Evolutionary conservation across 2,113 vertebrate genomes (phyloP), one percentile per base, ranked within the genome.

Genomic region (Myanophis thanlyinensis): DNA sequence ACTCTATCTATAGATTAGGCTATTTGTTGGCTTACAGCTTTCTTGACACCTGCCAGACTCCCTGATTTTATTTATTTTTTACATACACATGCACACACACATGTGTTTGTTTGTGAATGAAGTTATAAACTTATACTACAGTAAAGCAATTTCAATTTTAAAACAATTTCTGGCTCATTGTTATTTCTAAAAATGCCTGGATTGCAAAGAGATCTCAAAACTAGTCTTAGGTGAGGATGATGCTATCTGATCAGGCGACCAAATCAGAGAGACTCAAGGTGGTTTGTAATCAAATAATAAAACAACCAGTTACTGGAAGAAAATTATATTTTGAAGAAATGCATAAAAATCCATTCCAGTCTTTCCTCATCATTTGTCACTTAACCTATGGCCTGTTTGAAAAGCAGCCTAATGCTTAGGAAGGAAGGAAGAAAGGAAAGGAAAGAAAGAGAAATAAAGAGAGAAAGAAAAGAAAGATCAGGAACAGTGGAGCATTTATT

Each of bases 381-480:
- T 67, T 67, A 73, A 13, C 62, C 13, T 18, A 73, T 7, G 62
- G 67, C 67, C 27, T 62, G 59, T 62, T n/a, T 62, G 59, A 62
- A 62, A 62, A 62, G 3, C 59, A 59, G 23, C 22, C 54, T 67
- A 67, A 67, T 59, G 12, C 12, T 67, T 67, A 10, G 54, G 8
- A 27, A 54, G 4, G 7, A 5, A 11, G 3, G 7, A 1, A 11
- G 27, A 0, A 62, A 1, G 27, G 3, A n/a, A 13, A 4, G 4
- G 3, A 54, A 54, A 3, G 2, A 25, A 56, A 59, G 10, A 3
- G 25, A 59, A 27, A 27, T 23, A 59, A 59, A 10, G 23, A 27
- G 10, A 9, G 25, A 59, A 8, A 3, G 15, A 56, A 27, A 25
- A 9, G 25, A 59, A 8, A 3, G 15, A 56, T 25, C 22, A 25